These are phyloP conservation scores for Alcis repandata DNA, from an alignment of 2,888 invertebrate genomes.

Conservation along the genomic window DNA sequence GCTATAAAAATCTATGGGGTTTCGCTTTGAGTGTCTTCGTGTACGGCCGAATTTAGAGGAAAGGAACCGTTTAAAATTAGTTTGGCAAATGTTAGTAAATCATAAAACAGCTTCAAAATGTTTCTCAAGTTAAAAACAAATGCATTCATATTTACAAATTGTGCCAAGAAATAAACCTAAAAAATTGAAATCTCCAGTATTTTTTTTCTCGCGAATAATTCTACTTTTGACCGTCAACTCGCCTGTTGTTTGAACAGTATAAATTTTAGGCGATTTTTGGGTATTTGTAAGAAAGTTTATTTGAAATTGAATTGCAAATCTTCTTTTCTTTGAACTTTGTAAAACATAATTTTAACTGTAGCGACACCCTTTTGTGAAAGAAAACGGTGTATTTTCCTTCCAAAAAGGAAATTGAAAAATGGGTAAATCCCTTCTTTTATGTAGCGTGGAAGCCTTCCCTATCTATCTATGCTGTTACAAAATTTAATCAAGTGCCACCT, in stretches of 20 bases:
- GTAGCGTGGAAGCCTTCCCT: slow-evolving; percentile 22
- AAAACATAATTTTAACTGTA: slow-evolving; percentile 5
- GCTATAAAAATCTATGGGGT: slow-evolving; percentile 34
- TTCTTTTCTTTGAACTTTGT: not conserved
- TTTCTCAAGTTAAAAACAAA: too few relatives aligned
- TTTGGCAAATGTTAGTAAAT: too few relatives aligned
- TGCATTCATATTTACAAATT: too few relatives aligned
- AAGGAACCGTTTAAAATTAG: not conserved
- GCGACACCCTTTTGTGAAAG: slow-evolving; percentile 1
- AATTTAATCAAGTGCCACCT: slow-evolving; percentile 4
- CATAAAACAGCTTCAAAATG: too few relatives aligned
- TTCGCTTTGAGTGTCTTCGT: slow-evolving; percentile 3
- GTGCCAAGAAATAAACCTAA: too few relatives aligned
- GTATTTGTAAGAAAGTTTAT: not conserved
- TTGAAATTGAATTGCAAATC: not conserved
- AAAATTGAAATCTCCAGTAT: too few relatives aligned
- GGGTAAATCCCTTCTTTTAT: slow-evolving; percentile 29
- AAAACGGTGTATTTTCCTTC: slow-evolving; percentile 15
- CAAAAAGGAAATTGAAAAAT: slow-evolving; percentile 32
- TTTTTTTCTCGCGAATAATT: too few relatives aligned
- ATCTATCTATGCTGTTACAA: slow-evolving; percentile 22
- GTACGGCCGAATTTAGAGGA: not conserved
- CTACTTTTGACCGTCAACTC: too few relatives aligned
- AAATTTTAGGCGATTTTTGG: too few relatives aligned
- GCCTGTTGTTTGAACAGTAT: too few relatives aligned